Percentiles rank a stretch among this genome's conserved stretches.
phyloP scores from a whole-genome alignment of 2,797 vertebrate species.

The Acipenser transmontanus region DNA sequence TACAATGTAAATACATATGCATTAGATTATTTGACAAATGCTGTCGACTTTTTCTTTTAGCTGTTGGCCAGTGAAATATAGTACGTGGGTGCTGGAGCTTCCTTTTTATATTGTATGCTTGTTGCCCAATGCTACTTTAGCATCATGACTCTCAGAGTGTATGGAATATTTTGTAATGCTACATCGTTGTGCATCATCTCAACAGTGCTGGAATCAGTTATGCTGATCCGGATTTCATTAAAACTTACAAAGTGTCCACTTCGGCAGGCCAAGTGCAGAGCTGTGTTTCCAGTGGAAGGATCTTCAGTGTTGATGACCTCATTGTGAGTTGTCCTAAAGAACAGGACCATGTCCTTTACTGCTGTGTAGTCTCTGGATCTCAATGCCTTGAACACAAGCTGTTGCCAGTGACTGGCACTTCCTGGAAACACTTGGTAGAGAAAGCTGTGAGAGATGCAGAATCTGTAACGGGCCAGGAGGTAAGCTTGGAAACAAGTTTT shows the following conservation, averaged over 20 bases:
- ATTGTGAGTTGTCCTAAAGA: constrained; percentile 26
- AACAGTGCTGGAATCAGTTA: neutral
- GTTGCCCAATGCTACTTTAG: too few relatives aligned
- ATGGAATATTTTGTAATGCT: too few relatives aligned
- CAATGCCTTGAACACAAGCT: constrained; percentile 16
- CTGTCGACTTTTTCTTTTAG: too few relatives aligned
- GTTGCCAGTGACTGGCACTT: constrained; percentile 17
- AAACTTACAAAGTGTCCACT: constrained; percentile 28
- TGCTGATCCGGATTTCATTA: neutral
- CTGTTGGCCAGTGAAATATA: too few relatives aligned
- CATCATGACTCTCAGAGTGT: too few relatives aligned
- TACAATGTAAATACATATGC: too few relatives aligned
- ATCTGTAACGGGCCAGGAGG: too few relatives aligned
- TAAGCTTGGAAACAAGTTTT: too few relatives aligned
- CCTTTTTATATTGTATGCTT: neutral
- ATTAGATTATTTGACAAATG: too few relatives aligned
- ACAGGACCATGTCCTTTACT: constrained; percentile 27
- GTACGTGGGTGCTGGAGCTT: neutral
- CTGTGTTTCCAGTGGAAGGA: constrained; percentile 23
- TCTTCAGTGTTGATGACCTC: constrained; percentile 33
- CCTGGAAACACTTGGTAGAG: constrained; percentile 25
- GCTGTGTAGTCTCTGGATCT: constrained; percentile 20
- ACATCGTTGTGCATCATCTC: neutral
- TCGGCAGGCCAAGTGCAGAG: constrained; percentile 24
- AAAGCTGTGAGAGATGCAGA: constrained; percentile 15